Percentiles rank a stretch among this genome's conserved stretches.
phyloP scores from a whole-genome alignment of 2,888 invertebrate genomes.

The Scelioninae gen. 2 region DNA sequence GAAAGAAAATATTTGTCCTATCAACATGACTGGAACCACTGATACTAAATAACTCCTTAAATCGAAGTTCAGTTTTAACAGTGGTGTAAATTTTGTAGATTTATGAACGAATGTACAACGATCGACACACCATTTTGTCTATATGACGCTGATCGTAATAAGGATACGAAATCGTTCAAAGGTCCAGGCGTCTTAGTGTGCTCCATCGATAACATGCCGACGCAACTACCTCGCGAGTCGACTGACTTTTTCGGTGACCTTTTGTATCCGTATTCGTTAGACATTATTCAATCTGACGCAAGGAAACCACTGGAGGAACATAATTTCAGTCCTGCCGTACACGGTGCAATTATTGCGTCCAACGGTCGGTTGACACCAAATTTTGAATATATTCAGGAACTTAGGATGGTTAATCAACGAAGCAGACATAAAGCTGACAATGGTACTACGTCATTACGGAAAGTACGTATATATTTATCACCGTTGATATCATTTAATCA shows the following conservation, averaged over 20 bases:
- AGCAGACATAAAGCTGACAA: constrained; percentile 86
- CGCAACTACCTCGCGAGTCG: constrained; percentile 96
- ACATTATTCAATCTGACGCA: constrained; percentile 92
- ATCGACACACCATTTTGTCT: constrained; percentile 99
- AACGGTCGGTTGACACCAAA: constrained; percentile 94
- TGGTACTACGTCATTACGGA: constrained; percentile 70
- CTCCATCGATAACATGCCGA: constrained; percentile 99
- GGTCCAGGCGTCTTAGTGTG: constrained; percentile 99
- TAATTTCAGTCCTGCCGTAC: constrained; percentile 83
- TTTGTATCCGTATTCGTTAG: constrained; percentile 89
- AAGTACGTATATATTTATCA: constrained; percentile 31
- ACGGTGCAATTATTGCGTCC: constrained; percentile 94
- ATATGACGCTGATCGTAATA: constrained; percentile 99
- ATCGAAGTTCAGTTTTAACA: too few relatives aligned
- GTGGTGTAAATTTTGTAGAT: constrained; percentile 73
- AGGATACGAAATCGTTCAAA: constrained; percentile 96
- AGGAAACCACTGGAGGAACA: constrained; percentile 86
- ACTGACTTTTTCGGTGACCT: constrained; percentile 98
- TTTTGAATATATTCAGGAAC: constrained; percentile 95
- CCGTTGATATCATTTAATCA: too few relatives aligned
- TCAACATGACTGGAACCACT: too few relatives aligned
- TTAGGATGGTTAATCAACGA: constrained; percentile 82
- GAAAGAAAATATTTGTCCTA: too few relatives aligned
- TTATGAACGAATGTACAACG: constrained; percentile 99
- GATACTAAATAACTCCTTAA: too few relatives aligned